Percentiles rank a stretch among this genome's conserved stretches.
These are phyloP conservation scores for Thalassaphorura encarpata DNA, from an alignment of 1,140 invertebrate genomes.

Conservation along the genomic window DNA sequence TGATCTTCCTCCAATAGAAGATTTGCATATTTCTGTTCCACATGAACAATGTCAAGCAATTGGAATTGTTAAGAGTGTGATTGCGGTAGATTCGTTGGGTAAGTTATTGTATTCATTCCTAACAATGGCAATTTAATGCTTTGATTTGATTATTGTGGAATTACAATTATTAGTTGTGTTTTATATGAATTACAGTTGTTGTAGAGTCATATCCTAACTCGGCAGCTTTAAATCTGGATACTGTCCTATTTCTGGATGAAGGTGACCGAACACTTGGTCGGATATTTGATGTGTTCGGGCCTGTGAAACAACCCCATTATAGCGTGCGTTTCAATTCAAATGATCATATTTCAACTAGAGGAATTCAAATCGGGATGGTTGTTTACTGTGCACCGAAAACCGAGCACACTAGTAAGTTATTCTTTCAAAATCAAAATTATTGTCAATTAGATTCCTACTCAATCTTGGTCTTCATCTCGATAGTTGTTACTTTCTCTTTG, in stretches of 20 bases:
- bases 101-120: conserved; percentile 29
- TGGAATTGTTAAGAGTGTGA: conserved; percentile 53
- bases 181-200: conserved; percentile 49
- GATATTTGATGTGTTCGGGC: conserved; percentile 84
- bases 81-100: conserved; percentile 64
- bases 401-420: conserved; percentile 56
- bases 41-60: conserved; percentile 61
- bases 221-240: conserved; percentile 70
- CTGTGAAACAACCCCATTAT: conserved; percentile 65
- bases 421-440: conserved; percentile 28
- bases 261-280: conserved; percentile 60
- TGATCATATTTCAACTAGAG: conserved; percentile 55
- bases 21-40: conserved; percentile 64
- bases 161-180: conserved; percentile 10
- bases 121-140: conserved; percentile 1
- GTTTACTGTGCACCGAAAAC: conserved; percentile 70
- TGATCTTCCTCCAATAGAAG: conserved; percentile 71
- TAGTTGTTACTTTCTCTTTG: not conserved
- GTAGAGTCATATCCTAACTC: conserved; percentile 55
- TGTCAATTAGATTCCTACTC: conserved; percentile 10
- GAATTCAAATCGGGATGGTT: conserved; percentile 51
- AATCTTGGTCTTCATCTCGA: conserved; percentile 6
- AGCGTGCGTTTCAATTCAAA: conserved; percentile 69
- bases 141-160: conserved; percentile 6
- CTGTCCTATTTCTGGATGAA: conserved; percentile 65